Evolutionary conservation across 1,140 invertebrate genomes (phyloP).

Genomic region (Plutomurus gul): DNA sequence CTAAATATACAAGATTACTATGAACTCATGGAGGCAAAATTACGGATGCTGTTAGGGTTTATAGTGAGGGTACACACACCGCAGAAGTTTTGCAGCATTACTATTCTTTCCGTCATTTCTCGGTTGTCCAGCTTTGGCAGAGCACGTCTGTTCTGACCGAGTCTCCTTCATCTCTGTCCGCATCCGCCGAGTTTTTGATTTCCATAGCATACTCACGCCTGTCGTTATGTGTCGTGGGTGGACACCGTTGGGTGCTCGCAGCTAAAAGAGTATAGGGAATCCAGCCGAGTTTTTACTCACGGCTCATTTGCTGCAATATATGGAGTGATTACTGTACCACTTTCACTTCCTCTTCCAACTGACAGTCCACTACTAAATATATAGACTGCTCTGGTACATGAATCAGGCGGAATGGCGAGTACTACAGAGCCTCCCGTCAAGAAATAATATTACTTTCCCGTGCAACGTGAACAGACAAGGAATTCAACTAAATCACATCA

Average conservation of each 20-base stretch:
- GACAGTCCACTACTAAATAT: not conserved
- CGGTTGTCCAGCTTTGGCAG: not conserved
- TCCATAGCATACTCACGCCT: not conserved
- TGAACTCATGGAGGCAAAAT: no score
- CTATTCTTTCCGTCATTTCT: not conserved
- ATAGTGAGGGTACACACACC: no score
- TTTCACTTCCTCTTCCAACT: not conserved
- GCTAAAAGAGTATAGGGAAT: no score
- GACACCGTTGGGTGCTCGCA: no score
- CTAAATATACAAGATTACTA: no score
- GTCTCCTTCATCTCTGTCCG: not conserved
- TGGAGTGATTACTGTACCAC: slow-evolving; percentile 1
- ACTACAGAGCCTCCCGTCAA: not conserved
- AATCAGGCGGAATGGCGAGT: no score
- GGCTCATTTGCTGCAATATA: not conserved
- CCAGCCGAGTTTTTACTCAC: not conserved
- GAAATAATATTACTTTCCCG: not conserved
- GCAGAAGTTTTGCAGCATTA: not conserved
- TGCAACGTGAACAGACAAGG: not conserved
- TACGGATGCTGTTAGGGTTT: no score
- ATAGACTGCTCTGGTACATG: not conserved
- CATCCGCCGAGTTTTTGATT: not conserved
- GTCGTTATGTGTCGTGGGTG: not conserved
- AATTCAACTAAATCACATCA: slow-evolving; percentile 4
- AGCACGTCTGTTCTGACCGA: not conserved